A percentile compares a stretch with the other conserved stretches of the same genome.
These are phyloP conservation scores for Arctocebus calabarensis DNA, from an alignment of 2,797 vertebrate species.

Conservation along the genomic window DNA sequence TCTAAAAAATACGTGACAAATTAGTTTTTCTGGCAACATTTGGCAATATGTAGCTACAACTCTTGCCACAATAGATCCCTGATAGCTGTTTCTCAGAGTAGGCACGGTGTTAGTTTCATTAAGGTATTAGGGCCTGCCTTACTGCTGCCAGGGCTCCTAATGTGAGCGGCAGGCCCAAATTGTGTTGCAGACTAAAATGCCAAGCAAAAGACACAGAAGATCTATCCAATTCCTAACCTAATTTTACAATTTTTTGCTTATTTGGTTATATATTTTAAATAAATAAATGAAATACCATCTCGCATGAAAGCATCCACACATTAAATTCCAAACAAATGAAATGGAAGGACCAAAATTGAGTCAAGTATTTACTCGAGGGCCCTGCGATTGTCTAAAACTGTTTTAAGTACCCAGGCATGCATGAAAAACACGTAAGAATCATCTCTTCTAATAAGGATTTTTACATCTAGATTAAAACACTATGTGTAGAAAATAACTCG, in stretches of 20 bases:
- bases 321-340: conserved; percentile 62
- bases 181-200: conserved; percentile 36
- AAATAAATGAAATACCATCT: conserved; percentile 60
- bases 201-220: conserved; percentile 47
- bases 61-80: neutral
- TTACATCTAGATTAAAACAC: conserved; percentile 12
- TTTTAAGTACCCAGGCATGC: neutral
- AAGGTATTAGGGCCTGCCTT: neutral
- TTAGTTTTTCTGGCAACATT: neutral
- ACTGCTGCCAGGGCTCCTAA: neutral
- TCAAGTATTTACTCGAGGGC: conserved; percentile 53
- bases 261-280: conserved; percentile 66
- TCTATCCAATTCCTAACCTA: conserved; percentile 47
- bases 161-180: neutral
- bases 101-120: neutral
- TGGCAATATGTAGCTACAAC: neutral
- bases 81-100: neutral
- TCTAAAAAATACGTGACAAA: neutral
- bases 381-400: neutral
- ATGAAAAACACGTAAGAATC: neutral
- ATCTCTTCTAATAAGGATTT: neutral
- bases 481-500: conserved; percentile 10
- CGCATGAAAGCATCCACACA: conserved; percentile 52
- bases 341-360: conserved; percentile 50
- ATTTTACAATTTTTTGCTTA: conserved; percentile 66